Evolutionary conservation across 2,113 vertebrate species (phyloP).

Genomic region (Chinchilla lanigera): DNA sequence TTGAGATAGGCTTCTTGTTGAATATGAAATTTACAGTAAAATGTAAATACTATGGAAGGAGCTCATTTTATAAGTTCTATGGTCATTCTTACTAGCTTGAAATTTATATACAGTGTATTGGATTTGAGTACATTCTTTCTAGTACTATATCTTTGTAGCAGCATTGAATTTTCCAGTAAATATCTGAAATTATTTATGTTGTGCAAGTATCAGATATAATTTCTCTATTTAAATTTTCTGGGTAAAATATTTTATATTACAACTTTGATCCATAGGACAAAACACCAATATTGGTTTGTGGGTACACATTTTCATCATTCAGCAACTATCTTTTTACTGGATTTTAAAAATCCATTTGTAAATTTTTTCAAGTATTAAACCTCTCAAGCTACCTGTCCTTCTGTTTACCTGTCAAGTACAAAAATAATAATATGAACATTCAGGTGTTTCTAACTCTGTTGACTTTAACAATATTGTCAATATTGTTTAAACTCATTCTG

Average conservation of each 20-base stretch:
- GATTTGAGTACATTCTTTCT: neutral
- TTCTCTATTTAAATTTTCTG: neutral
- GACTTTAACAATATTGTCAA: slow-evolving; percentile 1
- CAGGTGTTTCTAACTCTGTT: neutral
- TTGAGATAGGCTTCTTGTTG: neutral
- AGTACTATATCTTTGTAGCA: neutral
- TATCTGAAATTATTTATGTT: neutral
- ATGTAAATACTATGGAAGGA: neutral
- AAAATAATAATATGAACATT: slow-evolving; percentile 25
- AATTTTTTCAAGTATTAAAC: neutral
- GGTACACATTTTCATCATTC: neutral
- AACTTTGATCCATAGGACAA: neutral
- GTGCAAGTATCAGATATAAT: neutral
- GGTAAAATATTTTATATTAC: neutral
- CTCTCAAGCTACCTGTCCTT: neutral
- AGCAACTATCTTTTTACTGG: neutral
- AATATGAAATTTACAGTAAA: neutral
- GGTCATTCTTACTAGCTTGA: neutral
- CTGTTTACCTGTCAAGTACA: neutral
- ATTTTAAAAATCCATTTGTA: neutral
- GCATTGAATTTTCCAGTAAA: neutral
- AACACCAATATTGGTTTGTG: neutral
- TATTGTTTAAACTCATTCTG: neutral
- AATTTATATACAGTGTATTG: neutral
- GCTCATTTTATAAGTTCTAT: neutral